Base-by-base conservation (phyloP, 37 sponge, comb jelly and placozoan genomes). In the Cliona cf. orientalis region DNA sequence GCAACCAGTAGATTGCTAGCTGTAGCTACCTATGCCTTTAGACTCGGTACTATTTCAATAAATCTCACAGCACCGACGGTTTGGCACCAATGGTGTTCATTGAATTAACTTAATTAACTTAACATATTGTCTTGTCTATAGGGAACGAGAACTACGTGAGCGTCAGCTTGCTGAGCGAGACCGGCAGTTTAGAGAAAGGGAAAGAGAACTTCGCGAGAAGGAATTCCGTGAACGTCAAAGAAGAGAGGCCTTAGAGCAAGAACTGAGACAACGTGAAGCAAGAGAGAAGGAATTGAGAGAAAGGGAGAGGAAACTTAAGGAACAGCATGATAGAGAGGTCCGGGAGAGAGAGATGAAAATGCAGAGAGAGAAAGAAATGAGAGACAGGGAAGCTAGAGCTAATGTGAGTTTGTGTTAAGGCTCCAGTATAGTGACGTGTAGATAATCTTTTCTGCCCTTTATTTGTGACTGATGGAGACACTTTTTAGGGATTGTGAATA, bases 111-210 rank as follows among this genome's bases (percentile, higher is more conserved):
- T 19, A 21, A 19, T 21, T 12, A 53, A 53, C n/a, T n/a, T 53
- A 12, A 53, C 19, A 21, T 53, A 53, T 28, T 68, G 6, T 53
- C 25, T 6, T 71, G 7, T 45, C 31, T 55, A 32, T 17, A 83
- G 79, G 57, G 91, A 90, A 33, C 42, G 86, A 5, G 91, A 90
- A 26, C 31, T 80, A 33, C 46, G 83, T 36, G 90, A 84, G 60
- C 67, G 84, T 45, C 71, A 78, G 38, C 33, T 79, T 25, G 74
- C 64, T 4, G 90, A 89, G 38, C 84, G 84, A 57, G 90, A 89
- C 69, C 59, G 85, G 21, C n/a, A 55, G 38, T 72, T 80, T 37
- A 79, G 79, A 44, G 80, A 89, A 62, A 79, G 73, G 39, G 90
- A 84, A 63, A 72, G 90, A 46, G 90, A 83, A 19, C 41, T 84